Evolutionary conservation across 2,888 invertebrate genomes (phyloP), one percentile per base, ranked within the genome.

Genomic region (Chrysolina oricalcia): DNA sequence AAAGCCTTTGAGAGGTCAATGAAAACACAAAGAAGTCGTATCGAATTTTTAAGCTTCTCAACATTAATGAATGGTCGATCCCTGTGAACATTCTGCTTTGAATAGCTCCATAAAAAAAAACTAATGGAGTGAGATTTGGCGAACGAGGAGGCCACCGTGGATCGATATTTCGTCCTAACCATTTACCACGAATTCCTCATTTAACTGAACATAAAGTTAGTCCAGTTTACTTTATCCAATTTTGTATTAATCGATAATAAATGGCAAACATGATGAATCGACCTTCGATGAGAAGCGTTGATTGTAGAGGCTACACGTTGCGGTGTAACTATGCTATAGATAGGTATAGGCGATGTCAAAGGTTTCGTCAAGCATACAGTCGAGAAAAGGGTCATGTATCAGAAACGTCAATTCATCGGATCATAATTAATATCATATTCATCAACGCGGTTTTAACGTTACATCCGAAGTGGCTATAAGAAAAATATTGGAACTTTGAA

Each of bases 221-320:
- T 65, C 64, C 41, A 72, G 70, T 75, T 70, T 23, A 70, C 70
- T 13, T 11, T 13, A 17, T 35, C 21, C 75, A 13, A n/a, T 64
- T 43, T 17, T 23, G 40, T 64, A 35, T 72, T 35, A 69, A 59
- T 23, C 40, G 27, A 56, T 65, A 68, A 35, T 35, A 40, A 46
- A 59, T 64, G 62, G 62, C 46, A 71, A 68, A 46, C 63, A 70
- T 78, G 75, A 75, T 68, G 74, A 64, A 76, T 76, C 78, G 78
- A 73, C 80, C 80, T 80, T 81, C 80, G 78, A 80, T 78, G 76
- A 76, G 75, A 70, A 78, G 77, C 73, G 77, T 77, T 73, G 76
- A 78, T 77, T 67, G 75, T 78, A 72, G 75, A 50, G 67, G n/a
- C 67, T 67, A 48, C 67, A 35, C 46, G 19, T 77, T 72, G 77